Evolutionary conservation across 2,888 invertebrate genomes (phyloP).

Genomic region (Keiferia lycopersicella): DNA sequence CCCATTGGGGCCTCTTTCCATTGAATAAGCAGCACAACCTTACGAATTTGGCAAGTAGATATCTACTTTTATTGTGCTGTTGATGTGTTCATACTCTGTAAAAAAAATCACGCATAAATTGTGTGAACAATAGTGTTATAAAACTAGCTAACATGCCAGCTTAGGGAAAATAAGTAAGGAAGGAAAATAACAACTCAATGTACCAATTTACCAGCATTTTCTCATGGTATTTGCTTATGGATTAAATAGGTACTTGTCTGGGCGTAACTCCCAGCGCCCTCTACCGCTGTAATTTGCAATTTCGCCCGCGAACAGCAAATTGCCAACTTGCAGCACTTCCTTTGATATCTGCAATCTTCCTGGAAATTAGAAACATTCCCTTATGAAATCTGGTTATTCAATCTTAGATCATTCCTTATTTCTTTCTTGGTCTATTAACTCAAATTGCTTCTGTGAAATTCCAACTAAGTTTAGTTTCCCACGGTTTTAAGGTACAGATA

Average conservation of each 20-base stretch:
- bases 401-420: constrained; percentile 13
- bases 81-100: neutral
- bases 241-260: constrained; percentile 6
- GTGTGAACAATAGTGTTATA: neutral
- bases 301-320: constrained; percentile 27
- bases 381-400: constrained; percentile 12
- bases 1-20: constrained; percentile 46
- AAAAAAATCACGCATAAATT: no score
- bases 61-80: constrained; percentile 11
- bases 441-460: neutral
- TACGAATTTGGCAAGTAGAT: constrained; percentile 33
- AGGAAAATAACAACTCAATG: constrained; percentile 25
- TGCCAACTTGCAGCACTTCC: constrained; percentile 12
- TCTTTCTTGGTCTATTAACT: neutral
- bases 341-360: constrained; percentile 23
- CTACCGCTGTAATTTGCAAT: constrained; percentile 30
- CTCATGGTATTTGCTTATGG: constrained; percentile 21
- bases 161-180: constrained; percentile 25
- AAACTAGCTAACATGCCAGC: neutral
- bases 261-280: constrained; percentile 35
- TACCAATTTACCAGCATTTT: constrained; percentile 25
- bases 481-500: constrained; percentile 17
- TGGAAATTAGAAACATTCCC: constrained; percentile 21
- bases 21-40: constrained; percentile 42
- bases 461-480: constrained; percentile 20